A percentile compares a stretch with the other conserved stretches of the same genome.
Evolutionary conservation across 2,113 vertebrate species (phyloP).

Genomic region (Ailurus styani): DNA sequence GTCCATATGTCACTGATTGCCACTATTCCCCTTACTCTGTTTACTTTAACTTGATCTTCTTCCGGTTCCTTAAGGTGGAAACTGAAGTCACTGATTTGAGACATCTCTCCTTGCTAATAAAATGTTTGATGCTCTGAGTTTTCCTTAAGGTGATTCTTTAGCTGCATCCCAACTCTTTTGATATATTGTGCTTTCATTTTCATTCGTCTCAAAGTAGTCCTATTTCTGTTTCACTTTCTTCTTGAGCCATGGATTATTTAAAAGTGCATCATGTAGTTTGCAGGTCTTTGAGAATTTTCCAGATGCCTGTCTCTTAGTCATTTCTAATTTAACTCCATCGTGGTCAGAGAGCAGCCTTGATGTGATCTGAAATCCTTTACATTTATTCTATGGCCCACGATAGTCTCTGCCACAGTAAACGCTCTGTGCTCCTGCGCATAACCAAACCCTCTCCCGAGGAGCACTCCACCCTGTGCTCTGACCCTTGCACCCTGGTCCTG

Average conservation of each 20-base stretch:
- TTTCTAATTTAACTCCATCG: neutral
- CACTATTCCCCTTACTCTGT: neutral
- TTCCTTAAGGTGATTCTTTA: neutral
- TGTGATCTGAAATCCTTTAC: neutral
- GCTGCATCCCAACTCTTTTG: neutral
- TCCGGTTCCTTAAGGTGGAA: neutral
- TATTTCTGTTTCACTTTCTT: neutral
- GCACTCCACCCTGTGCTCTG: no score
- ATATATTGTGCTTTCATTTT: neutral
- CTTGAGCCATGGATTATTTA: neutral
- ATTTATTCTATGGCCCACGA: neutral
- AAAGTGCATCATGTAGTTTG: neutral
- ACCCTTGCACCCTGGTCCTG: neutral
- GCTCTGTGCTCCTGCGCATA: neutral
- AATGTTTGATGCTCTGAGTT: neutral
- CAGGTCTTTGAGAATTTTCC: neutral
- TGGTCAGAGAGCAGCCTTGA: neutral
- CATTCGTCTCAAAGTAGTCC: neutral
- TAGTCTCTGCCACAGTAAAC: neutral
- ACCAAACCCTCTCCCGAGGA: neutral
- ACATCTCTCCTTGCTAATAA: neutral
- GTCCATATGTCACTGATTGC: neutral
- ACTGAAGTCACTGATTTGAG: neutral
- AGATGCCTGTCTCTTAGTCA: neutral
- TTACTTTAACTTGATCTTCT: neutral